phyloP scores from a whole-genome alignment of 2,888 invertebrate genomes.

The Lasioglossum lativentre region DNA sequence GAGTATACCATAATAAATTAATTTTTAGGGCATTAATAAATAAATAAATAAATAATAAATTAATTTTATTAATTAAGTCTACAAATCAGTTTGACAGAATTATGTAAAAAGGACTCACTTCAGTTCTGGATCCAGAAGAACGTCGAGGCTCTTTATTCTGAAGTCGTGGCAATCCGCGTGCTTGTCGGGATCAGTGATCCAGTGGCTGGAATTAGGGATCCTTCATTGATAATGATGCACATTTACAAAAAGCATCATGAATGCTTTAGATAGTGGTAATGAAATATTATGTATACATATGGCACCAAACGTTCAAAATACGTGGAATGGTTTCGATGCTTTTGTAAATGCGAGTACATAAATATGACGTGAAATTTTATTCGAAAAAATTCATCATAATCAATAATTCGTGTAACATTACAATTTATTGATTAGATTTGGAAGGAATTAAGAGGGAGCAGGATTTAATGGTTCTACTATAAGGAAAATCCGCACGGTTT shows the following conservation, averaged over 20 bases:
- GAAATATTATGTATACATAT: not conserved
- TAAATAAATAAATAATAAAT: no score
- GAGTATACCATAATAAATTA: not conserved
- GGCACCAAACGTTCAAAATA: not conserved
- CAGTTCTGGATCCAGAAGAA: slow-evolving; percentile 49
- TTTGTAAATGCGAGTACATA: slow-evolving; percentile 30
- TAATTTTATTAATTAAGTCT: no score
- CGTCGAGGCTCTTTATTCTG: slow-evolving; percentile 50
- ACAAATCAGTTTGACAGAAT: not conserved
- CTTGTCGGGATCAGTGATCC: slow-evolving; percentile 55
- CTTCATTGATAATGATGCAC: slow-evolving; percentile 59
- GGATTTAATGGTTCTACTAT: not conserved
- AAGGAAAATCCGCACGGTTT: not conserved
- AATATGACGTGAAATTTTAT: not conserved
- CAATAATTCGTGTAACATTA: not conserved
- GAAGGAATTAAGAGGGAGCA: not conserved
- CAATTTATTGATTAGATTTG: not conserved
- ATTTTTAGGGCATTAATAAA: no score
- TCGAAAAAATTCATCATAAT: not conserved
- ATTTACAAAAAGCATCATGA: slow-evolving; percentile 55
- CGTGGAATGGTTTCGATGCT: slow-evolving; percentile 36
- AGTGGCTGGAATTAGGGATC: slow-evolving; percentile 63
- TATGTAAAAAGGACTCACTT: slow-evolving; percentile 47
- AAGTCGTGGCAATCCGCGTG: slow-evolving; percentile 42
- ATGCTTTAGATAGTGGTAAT: slow-evolving; percentile 4